These are phyloP conservation scores for Drosophila parthenogenetica DNA, from an alignment of 2,888 invertebrate species.

Conservation along the genomic window DNA sequence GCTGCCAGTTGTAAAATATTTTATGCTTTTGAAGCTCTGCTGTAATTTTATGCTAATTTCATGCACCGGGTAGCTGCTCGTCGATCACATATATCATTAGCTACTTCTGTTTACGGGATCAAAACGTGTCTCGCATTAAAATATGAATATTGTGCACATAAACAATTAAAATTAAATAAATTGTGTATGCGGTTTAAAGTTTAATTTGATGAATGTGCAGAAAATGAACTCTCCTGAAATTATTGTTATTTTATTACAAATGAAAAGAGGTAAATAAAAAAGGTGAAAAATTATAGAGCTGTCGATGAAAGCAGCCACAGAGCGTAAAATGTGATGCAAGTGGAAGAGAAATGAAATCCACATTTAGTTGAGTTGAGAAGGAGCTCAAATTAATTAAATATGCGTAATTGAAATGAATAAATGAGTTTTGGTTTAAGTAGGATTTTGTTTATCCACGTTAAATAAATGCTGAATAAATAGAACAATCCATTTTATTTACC, in stretches of 20 bases:
- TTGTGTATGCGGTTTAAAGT: conserved; percentile 35
- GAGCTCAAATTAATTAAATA: conserved; percentile 36
- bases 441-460: not conserved
- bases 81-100: not conserved
- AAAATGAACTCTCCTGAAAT: conserved; percentile 53
- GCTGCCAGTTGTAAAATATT: no score
- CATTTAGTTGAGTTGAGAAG: not conserved
- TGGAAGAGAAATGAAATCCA: conserved; percentile 1
- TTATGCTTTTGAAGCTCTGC: no score
- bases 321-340: not conserved
- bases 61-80: not conserved
- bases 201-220: conserved; percentile 55
- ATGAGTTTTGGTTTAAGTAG: conserved; percentile 15
- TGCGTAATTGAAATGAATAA: conserved; percentile 27
- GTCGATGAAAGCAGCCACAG: not conserved
- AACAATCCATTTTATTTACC: not conserved
- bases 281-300: not conserved
- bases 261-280: conserved; percentile 12
- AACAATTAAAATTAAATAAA: conserved; percentile 66
- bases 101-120: conserved; percentile 11
- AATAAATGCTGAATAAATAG: conserved; percentile 9
- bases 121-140: conserved; percentile 43
- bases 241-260: conserved; percentile 30
- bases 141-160: conserved; percentile 29
- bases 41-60: no score